These are phyloP conservation scores for Bufo gargarizans DNA, from an alignment of 2,113 vertebrate genomes.

Conservation along the genomic window DNA sequence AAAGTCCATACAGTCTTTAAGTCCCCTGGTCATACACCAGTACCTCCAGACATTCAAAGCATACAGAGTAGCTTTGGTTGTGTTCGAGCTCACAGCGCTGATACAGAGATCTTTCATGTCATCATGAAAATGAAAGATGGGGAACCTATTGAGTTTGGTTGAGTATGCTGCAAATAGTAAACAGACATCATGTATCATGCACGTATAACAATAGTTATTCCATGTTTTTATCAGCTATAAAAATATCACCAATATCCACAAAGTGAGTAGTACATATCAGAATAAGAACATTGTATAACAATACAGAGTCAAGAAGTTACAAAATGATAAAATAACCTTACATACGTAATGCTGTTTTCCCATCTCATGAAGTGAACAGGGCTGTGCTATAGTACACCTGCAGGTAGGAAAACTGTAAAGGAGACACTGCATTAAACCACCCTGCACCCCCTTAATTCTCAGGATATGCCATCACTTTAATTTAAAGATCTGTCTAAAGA, in stretches of 20 bases:
- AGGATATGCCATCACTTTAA: too few species aligned
- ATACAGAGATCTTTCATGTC: constrained; percentile 66
- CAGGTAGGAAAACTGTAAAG: too few species aligned
- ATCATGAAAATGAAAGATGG: constrained; percentile 68
- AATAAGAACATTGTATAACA: too few species aligned
- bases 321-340: too few species aligned
- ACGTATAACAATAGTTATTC: background rate
- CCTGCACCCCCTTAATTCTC: too few species aligned
- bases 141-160: constrained; percentile 70
- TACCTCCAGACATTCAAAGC: constrained; percentile 65
- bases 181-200: constrained; percentile 10
- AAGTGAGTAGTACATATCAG: too few species aligned
- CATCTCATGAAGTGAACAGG: too few species aligned
- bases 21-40: constrained; percentile 67
- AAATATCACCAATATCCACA: background rate
- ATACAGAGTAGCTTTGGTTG: constrained; percentile 63
- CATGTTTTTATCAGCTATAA: background rate
- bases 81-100: constrained; percentile 67
- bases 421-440: too few species aligned
- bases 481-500: too few species aligned
- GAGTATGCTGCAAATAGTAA: constrained; percentile 66
- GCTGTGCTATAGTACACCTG: too few species aligned
- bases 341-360: too few species aligned
- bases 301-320: too few species aligned
- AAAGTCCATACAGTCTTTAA: constrained; percentile 66